Base-by-base conservation (phyloP, 2,888 invertebrate species). In the Caenorhabditis macrosperma region DNA sequence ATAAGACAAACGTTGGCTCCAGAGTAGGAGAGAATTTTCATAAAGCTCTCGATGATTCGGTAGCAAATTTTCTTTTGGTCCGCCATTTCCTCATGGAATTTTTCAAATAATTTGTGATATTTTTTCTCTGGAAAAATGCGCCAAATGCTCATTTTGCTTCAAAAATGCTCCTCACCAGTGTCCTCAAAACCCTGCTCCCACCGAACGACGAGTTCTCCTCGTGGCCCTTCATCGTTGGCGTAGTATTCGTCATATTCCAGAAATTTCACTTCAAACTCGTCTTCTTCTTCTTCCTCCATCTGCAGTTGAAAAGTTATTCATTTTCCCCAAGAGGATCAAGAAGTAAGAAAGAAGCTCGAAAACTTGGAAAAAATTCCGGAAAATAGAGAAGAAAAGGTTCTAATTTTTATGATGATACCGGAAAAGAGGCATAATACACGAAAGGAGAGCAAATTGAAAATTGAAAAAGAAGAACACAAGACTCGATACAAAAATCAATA, bases 181-280 rank as follows among this genome's bases (percentile, higher is more conserved):
- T 28, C 41, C 5, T 24, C 15, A 15, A 50, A 24, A 26, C 41
- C 15, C 20, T 59, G 28, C 17, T 9, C 12, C 5, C 12, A 38
- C 15, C 38, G 7, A 38, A 2, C 38, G 3, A 15, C 38, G 9
- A 5, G 15, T 10, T 10, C 15, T 9, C 38, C 38, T 5, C 3
- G 15, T 38, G 6, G 9, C 33, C 33, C 6, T 38, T 38, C n/a
- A 10, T 38, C 38, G 12, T 3, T 38, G 5, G 3, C 15, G 12
- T 59, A 26, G 35, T 17, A 69, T 12, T 69, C 60, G 1, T 26
- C 41, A 10, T 24, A 48, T 41, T 69, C 69, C 9, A 69, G 24
- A 30, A 38, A 69, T 60, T 69, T 69, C 0, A 69, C 20, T 60
- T 69, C 30, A 2, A 35, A 22, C 20, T 59, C 41, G 1, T 68